Conservation (phyloP, 2,797 vertebrate genomes). For the Melopsittacus undulatus region DNA sequence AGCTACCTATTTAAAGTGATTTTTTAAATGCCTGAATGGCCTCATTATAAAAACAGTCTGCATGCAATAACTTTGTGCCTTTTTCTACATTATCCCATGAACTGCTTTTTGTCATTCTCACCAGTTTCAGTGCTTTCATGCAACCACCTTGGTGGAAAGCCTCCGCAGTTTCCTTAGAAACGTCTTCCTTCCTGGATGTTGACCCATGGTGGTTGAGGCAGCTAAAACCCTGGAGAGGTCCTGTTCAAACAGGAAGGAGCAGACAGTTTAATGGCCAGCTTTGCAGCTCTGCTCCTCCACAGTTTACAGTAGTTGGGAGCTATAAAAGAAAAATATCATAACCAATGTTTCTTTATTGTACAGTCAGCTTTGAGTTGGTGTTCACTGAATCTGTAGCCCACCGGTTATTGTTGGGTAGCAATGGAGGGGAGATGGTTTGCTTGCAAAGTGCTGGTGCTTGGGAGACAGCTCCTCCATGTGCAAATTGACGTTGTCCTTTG, state of each 20-base stretch:
- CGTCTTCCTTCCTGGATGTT: conserved; percentile 81
- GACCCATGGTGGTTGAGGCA: conserved; percentile 72
- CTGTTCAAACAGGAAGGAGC: conserved; percentile 82
- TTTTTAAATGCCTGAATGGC: conserved; percentile 76
- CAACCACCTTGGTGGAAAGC: conserved; percentile 71
- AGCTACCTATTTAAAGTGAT: conserved; percentile 73
- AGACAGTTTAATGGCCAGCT: conserved; percentile 83
- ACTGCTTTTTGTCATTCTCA: conserved; percentile 81
- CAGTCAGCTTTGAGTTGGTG: conserved; percentile 33
- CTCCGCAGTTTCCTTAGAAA: conserved; percentile 78
- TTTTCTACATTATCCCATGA: conserved; percentile 78
- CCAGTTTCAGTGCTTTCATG: conserved; percentile 67
- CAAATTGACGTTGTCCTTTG: not conserved
- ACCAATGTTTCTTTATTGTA: conserved; percentile 73
- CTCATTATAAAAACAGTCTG: conserved; percentile 75
- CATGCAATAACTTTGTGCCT: conserved; percentile 64
- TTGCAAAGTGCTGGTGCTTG: not conserved
- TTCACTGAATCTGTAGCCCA: not conserved
- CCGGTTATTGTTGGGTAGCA: not conserved
- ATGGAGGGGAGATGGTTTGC: not conserved
- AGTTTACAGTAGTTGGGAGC: conserved; percentile 74
- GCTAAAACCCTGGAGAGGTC: conserved; percentile 75
- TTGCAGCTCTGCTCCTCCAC: conserved; percentile 76
- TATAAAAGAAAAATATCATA: conserved; percentile 64
- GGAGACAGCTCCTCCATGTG: not conserved